phyloP scores from a whole-genome alignment of 2,888 invertebrate species.

The Orthosia gracilis region DNA sequence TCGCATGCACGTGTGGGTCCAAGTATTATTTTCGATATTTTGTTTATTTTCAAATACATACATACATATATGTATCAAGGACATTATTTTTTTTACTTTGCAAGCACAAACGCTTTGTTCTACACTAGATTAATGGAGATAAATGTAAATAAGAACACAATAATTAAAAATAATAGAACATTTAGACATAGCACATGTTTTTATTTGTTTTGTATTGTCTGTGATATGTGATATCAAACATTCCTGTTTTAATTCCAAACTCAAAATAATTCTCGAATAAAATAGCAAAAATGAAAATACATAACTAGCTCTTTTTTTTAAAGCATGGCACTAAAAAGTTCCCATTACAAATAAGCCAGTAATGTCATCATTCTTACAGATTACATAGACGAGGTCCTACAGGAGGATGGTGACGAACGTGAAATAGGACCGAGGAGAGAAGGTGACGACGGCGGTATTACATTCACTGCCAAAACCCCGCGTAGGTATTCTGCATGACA shows the following conservation, averaged over 20 bases:
- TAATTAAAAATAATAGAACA: slow-evolving; percentile 50
- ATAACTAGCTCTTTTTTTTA: slow-evolving; percentile 14
- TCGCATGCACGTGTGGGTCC: slow-evolving; percentile 90
- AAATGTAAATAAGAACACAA: slow-evolving; percentile 50
- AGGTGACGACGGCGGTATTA: slow-evolving; percentile 96
- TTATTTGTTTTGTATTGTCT: slow-evolving; percentile 50
- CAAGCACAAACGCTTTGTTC: slow-evolving; percentile 79
- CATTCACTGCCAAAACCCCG: slow-evolving; percentile 97
- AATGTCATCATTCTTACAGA: slow-evolving; percentile 88
- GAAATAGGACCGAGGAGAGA: slow-evolving; percentile 86
- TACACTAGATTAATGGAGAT: slow-evolving; percentile 68
- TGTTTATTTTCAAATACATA: slow-evolving; percentile 68
- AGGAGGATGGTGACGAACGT: slow-evolving; percentile 90
- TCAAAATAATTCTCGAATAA: slow-evolving; percentile 19
- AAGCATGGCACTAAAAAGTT: slow-evolving; percentile 10
- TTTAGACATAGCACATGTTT: slow-evolving; percentile 59
- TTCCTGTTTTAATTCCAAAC: slow-evolving; percentile 19
- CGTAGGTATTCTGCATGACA: slow-evolving; percentile 93
- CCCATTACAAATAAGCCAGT: slow-evolving; percentile 17
- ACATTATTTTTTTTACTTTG: slow-evolving; percentile 77
- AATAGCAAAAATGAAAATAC: slow-evolving; percentile 36
- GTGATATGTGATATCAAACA: slow-evolving; percentile 34
- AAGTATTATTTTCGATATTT: slow-evolving; percentile 78
- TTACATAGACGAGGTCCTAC: slow-evolving; percentile 96
- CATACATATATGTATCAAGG: slow-evolving; percentile 49